These are phyloP conservation scores for Gallinago nigripennis DNA, from an alignment of 2,797 vertebrate species.

Conservation along the genomic window DNA sequence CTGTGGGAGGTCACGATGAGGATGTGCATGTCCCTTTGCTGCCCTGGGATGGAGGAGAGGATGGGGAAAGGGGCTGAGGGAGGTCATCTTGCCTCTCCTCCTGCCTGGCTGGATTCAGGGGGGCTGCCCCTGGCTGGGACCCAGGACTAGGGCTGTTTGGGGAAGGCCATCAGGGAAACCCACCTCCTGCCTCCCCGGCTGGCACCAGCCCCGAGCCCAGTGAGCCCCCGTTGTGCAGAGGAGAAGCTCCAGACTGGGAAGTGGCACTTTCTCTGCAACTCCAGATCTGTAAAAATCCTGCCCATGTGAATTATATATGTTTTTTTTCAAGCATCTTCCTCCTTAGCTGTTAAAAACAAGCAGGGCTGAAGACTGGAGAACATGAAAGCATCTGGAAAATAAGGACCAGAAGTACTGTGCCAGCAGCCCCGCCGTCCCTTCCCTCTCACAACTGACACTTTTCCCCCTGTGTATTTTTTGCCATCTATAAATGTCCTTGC, in stretches of 20 bases:
- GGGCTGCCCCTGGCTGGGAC: not conserved
- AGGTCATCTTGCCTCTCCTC: not conserved
- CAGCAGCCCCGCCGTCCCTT: rapidly evolving
- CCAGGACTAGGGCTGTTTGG: not conserved
- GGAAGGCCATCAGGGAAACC: too few relatives aligned
- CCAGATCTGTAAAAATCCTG: not conserved
- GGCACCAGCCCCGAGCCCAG: not conserved
- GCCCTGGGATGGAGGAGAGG: not conserved
- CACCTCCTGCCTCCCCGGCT: not conserved
- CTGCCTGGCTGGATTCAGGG: not conserved
- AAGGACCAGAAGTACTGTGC: not conserved
- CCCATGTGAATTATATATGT: rapidly evolving
- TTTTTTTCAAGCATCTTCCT: not conserved
- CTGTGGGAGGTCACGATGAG: not conserved
- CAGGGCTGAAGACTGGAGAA: not conserved
- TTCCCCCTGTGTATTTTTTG: not conserved
- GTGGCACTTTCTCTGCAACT: not conserved
- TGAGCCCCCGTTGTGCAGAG: rapidly evolving
- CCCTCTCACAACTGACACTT: not conserved
- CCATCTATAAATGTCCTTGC: not conserved
- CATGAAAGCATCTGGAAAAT: not conserved
- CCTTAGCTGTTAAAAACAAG: not conserved
- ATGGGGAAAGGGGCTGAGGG: not conserved
- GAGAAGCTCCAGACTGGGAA: not conserved
- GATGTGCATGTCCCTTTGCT: rapidly evolving